phyloP scores from a whole-genome alignment of 1,140 invertebrate species.

The Drosophila ercepeae region DNA sequence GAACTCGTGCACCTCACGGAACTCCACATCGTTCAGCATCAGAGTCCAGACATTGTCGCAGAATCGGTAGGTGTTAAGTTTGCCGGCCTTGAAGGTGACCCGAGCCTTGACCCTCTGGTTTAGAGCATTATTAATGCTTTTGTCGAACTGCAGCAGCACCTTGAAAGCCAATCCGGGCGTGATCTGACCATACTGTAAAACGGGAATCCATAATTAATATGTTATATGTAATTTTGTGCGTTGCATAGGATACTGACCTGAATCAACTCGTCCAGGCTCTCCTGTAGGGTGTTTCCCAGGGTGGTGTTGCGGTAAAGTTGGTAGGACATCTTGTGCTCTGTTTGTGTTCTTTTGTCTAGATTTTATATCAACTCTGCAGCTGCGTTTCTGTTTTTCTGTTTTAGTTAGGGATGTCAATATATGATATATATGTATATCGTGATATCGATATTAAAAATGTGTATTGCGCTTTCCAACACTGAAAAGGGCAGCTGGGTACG shows the following conservation, averaged over 20 bases:
- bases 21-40: slow-evolving; percentile 97
- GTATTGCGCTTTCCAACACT: no score
- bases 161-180: slow-evolving; percentile 95
- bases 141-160: slow-evolving; percentile 98
- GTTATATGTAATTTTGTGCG: neutral
- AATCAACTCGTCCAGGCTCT: slow-evolving; percentile 97
- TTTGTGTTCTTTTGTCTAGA: neutral
- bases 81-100: slow-evolving; percentile 97
- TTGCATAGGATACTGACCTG: slow-evolving; percentile 85
- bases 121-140: slow-evolving; percentile 97
- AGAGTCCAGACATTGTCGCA: slow-evolving; percentile 99
- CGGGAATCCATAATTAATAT: neutral
- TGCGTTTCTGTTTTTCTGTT: neutral
- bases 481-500: no score
- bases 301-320: slow-evolving; percentile 99
- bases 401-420: no score
- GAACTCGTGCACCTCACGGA: slow-evolving; percentile 97
- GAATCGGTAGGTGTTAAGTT: slow-evolving; percentile 99
- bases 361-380: neutral
- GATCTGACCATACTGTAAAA: slow-evolving; percentile 95
- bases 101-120: slow-evolving; percentile 96
- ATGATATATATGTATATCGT: no score
- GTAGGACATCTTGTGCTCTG: slow-evolving; percentile 90
- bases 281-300: slow-evolving; percentile 97
- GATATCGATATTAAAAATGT: no score